These are phyloP conservation scores for Typhlichthys subterraneus DNA, from an alignment of 2,797 vertebrate species.

Conservation along the genomic window DNA sequence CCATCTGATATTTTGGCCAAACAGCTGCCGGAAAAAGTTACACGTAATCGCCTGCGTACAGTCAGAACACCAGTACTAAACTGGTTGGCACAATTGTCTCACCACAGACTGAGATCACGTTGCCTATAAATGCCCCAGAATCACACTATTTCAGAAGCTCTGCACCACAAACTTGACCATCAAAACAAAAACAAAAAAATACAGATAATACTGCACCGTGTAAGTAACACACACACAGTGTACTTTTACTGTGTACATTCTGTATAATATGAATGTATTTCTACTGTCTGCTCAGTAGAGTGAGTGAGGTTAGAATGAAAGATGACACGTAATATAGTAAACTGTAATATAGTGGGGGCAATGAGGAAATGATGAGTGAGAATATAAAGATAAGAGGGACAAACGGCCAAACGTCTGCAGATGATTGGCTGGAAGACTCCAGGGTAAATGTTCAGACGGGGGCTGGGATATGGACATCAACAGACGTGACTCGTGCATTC, in stretches of 20 bases:
- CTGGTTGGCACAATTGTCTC: no score
- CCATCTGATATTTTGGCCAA: no score
- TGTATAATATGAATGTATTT: not conserved
- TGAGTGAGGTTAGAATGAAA: not conserved
- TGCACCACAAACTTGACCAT: no score
- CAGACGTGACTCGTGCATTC: conserved; percentile 1
- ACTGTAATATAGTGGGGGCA: not conserved
- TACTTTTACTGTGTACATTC: conserved; percentile 6
- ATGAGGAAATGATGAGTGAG: not conserved
- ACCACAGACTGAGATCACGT: no score
- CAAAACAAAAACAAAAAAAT: no score
- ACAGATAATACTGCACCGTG: no score
- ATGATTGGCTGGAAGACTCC: conserved; percentile 37
- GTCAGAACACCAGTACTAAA: no score
- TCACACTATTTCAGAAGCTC: no score
- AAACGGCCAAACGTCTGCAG: conserved; percentile 15
- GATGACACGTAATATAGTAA: no score
- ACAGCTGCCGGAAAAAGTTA: no score
- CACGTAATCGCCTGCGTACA: no score
- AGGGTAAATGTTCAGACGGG: conserved; percentile 1
- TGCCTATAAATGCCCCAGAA: no score
- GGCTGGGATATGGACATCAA: conserved; percentile 40
- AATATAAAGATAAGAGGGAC: not conserved
- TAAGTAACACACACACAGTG: not conserved
- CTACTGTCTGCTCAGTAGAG: not conserved